phyloP scores from a whole-genome alignment of 2,797 vertebrate species.

The Pantherophis alleghaniensis region DNA sequence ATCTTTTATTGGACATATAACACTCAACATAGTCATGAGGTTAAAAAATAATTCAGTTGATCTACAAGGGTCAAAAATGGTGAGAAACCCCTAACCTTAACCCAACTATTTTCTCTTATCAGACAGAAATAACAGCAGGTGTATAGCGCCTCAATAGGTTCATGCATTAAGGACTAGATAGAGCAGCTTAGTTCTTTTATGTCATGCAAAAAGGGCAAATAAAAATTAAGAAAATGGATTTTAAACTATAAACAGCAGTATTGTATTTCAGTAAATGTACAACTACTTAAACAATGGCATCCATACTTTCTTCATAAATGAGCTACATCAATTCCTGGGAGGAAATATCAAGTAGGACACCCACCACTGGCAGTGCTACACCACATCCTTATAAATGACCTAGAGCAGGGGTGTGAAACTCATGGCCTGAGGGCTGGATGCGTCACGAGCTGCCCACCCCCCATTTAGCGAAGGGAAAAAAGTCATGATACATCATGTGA shows the following conservation, averaged over 20 bases:
- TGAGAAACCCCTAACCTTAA: background rate
- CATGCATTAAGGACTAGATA: background rate
- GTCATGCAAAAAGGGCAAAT: background rate
- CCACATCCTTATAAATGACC: background rate
- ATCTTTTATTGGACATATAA: background rate
- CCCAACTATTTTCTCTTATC: background rate
- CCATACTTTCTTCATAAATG: background rate
- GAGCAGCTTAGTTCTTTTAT: background rate
- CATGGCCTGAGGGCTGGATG: accelerated
- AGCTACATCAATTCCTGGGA: background rate
- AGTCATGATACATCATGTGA: too few relatives aligned
- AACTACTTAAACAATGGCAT: background rate
- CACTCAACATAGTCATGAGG: background rate
- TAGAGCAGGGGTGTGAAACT: background rate
- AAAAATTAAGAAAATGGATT: background rate
- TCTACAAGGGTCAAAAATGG: background rate
- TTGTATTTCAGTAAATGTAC: background rate
- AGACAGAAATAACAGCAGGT: background rate
- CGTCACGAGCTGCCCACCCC: too few relatives aligned
- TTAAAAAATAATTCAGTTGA: background rate
- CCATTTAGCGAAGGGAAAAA: too few relatives aligned
- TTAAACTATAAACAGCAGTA: background rate
- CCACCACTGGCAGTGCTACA: background rate
- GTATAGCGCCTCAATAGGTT: background rate
- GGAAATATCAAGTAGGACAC: background rate